Evolutionary conservation across 1,140 invertebrate genomes (phyloP).

Genomic region (Neodiprion lecontei): DNA sequence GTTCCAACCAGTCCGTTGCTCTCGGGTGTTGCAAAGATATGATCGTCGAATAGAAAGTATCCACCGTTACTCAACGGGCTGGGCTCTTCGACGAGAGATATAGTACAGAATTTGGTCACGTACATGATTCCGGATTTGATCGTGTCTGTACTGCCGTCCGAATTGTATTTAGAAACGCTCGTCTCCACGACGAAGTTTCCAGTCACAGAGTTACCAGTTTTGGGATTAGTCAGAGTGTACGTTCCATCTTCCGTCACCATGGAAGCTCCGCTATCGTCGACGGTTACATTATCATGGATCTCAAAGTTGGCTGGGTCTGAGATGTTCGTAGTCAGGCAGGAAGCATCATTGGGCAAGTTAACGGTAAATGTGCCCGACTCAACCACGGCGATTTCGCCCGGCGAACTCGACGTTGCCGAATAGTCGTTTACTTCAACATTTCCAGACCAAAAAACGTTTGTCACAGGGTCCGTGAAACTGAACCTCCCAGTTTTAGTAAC

Average conservation of each 20-base stretch:
- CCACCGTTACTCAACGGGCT: neutral
- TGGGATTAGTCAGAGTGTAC: neutral
- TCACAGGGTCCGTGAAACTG: neutral
- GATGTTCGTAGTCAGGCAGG: neutral
- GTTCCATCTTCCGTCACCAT: neutral
- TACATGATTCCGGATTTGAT: neutral
- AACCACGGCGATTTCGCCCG: neutral
- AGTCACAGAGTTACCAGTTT: neutral
- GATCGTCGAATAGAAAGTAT: neutral
- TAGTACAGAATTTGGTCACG: neutral
- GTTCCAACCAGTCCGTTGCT: neutral
- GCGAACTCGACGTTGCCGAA: neutral
- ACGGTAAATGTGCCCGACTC: neutral
- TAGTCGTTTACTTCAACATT: neutral
- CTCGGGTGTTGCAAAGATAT: neutral
- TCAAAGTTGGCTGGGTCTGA: neutral
- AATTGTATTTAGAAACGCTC: neutral
- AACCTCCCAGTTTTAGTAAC: neutral
- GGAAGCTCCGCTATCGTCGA: neutral
- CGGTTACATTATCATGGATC: neutral
- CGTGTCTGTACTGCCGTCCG: neutral
- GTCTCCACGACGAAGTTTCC: neutral
- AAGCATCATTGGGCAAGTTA: neutral
- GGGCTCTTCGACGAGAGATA: neutral
- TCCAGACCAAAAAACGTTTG: neutral